These are phyloP conservation scores for Regulus satrapa DNA, from an alignment of 2,113 vertebrate genomes.

Conservation along the genomic window DNA sequence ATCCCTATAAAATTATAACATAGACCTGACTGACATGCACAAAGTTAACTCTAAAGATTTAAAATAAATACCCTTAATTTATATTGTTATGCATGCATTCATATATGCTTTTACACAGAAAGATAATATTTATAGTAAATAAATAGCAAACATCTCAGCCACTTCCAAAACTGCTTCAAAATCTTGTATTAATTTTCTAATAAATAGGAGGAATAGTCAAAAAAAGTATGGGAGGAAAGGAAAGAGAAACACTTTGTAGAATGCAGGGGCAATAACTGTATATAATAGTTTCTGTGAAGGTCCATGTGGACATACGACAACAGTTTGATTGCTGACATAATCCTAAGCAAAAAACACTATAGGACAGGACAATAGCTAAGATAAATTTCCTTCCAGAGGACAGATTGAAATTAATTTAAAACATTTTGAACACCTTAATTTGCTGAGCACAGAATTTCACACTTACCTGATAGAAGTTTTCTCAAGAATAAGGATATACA, in stretches of 20 bases:
- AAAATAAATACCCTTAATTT: background rate
- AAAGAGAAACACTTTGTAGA: background rate
- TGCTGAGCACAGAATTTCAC: constrained; percentile 9
- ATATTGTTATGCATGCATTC: background rate
- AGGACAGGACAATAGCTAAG: background rate
- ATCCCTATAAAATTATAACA: background rate
- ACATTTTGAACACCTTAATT: constrained; percentile 12
- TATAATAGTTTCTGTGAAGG: background rate
- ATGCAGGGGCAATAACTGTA: background rate
- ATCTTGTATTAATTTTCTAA: background rate
- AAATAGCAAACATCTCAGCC: background rate
- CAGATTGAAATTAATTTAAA: constrained; percentile 23
- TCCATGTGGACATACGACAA: background rate
- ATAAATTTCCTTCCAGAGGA: background rate
- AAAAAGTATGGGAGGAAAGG: background rate
- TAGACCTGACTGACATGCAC: accelerated
- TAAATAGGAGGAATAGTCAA: background rate
- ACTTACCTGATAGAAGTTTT: constrained; percentile 16
- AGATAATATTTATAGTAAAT: background rate
- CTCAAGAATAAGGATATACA: background rate
- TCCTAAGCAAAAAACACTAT: background rate
- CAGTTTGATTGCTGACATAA: background rate
- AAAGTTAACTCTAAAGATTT: background rate
- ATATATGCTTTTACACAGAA: background rate
- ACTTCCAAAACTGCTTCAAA: background rate